Base-by-base conservation (phyloP, 2,113 vertebrate genomes). In the Passer montanus region DNA sequence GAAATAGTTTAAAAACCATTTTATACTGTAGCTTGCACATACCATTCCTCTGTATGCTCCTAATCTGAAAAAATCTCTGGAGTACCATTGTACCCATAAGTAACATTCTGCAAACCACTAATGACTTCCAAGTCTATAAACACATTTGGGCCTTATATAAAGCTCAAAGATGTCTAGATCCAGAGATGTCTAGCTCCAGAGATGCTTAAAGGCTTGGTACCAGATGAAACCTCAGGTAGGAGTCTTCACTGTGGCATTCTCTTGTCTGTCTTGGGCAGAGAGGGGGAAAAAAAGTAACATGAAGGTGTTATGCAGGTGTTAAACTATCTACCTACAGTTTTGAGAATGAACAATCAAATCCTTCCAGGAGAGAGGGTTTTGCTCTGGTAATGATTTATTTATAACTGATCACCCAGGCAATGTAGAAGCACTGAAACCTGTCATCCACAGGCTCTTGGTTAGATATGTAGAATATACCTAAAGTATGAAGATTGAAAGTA, bases 241-340 rank as follows among this genome's bases (percentile, higher is more conserved):
- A 52, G 3, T 13, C 11, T 41, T 81, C 37, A 31, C 41, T 49
- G 28, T 67, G 4, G 3, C 7, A 55, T 55, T 76, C 18, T 9
- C 15, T 75, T 31, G 6, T 55, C 44, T 80, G 24, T 13, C 23
- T 56, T 47, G 35, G 43, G 49, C 3, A 55, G 26, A 58, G 7
- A 5, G 19, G 11, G 3, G 6, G 31, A 39, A 72, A 53, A 21
- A 30, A 47, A 6, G 3, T 7, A 37, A 12, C 1, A 1, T n/a
- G 56, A 13, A 27, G 24, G 24, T 27, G 58, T 70, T 44, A 53
- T 1, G 2, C 39, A 28, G 30, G 14, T 50, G 30, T 47, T 46
- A 67, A 94, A 68, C 10, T 26, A 21, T 20, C 27, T 33, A 52
- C 6, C 14, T 46, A 20, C 7, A 39, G 7, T 73, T 86, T 68